Evolutionary conservation across 1,140 invertebrate species (phyloP).

Genomic region (Atta colombica): DNA sequence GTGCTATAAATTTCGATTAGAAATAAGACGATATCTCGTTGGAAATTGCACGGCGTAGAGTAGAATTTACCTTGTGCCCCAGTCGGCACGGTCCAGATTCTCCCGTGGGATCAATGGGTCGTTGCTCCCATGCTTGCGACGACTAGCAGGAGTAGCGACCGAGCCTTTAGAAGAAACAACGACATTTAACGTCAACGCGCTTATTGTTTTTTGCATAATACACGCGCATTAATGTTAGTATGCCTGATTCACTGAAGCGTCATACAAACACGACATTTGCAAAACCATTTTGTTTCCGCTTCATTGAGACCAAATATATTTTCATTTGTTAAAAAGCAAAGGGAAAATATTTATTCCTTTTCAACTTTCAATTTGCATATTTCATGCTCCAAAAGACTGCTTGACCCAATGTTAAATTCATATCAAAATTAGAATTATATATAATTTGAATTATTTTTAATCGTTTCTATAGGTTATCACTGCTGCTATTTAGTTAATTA

Average conservation of each 20-base stretch:
- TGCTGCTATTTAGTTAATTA: no score
- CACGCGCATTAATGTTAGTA: background rate
- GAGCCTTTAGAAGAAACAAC: conserved; percentile 42
- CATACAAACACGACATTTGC: background rate
- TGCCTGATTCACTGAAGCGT: background rate
- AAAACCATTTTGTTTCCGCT: background rate
- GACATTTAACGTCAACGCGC: conserved; percentile 27
- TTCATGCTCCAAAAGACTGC: background rate
- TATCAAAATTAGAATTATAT: no score
- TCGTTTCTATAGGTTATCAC: no score
- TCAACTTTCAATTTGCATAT: background rate
- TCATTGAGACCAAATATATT: background rate
- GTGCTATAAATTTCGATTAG: conserved; percentile 22
- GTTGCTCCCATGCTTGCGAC: conserved; percentile 65
- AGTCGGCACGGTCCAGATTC: conserved; percentile 56
- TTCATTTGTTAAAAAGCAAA: background rate
- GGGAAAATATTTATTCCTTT: background rate
- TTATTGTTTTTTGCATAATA: conserved; percentile 33
- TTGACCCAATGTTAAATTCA: no score
- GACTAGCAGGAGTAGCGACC: conserved; percentile 5
- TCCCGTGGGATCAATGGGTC: conserved; percentile 77
- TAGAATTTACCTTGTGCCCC: conserved; percentile 45
- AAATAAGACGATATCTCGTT: conserved; percentile 36
- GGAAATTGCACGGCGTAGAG: conserved; percentile 42
- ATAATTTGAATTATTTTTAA: no score